Conservation (phyloP, 2,888 invertebrate genomes). For the Strigamia maritima region DNA sequence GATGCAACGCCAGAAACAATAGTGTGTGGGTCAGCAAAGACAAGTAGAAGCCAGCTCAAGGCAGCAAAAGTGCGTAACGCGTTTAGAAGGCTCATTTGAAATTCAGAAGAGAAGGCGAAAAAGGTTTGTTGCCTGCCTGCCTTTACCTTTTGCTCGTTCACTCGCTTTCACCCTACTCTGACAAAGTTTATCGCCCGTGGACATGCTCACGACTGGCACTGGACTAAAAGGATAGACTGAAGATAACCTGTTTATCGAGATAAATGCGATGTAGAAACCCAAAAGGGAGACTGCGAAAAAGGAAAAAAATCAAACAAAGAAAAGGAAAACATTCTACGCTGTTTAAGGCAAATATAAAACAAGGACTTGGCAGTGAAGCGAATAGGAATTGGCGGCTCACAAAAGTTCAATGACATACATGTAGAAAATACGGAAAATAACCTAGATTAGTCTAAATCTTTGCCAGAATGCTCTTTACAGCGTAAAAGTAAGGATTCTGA, state of each 20-base stretch:
- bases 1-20: not conserved
- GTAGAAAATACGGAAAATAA: too few relatives aligned
- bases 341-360: not conserved
- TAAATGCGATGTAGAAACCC: slow-evolving; percentile 4
- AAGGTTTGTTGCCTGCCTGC: not conserved
- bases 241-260: slow-evolving; percentile 4
- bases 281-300: not conserved
- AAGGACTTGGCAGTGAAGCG: not conserved
- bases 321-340: not conserved
- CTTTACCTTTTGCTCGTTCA: not conserved
- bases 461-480: too few relatives aligned
- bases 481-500: too few relatives aligned
- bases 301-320: not conserved
- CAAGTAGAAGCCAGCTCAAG: slow-evolving; percentile 4
- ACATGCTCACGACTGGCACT: slow-evolving; percentile 4
- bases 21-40: not conserved
- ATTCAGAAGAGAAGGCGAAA: slow-evolving; percentile 4
- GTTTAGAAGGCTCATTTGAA: not conserved
- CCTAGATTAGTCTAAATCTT: too few relatives aligned
- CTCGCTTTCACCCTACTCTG: not conserved
- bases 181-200: slow-evolving; percentile 4
- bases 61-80: slow-evolving; percentile 4
- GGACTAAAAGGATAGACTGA: slow-evolving; percentile 4
- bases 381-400: not conserved
- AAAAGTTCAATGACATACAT: not conserved